Percentiles rank a stretch among this genome's conserved stretches.
Evolutionary conservation across 2,797 vertebrate genomes (phyloP).

Genomic region (Ispidina picta): DNA sequence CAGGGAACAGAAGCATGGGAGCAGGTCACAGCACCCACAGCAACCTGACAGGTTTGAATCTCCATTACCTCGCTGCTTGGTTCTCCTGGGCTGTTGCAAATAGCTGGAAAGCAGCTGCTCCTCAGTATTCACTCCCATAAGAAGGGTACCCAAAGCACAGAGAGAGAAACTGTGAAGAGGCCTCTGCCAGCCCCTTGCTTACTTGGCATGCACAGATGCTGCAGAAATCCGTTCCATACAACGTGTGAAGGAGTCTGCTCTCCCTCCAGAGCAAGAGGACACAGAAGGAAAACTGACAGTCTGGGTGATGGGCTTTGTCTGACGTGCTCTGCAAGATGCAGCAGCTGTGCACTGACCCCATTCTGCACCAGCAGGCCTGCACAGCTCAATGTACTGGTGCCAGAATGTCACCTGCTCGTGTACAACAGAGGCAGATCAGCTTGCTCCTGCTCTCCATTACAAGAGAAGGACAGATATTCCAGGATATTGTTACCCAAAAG

Average conservation of each 20-base stretch:
- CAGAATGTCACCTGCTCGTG: not conserved
- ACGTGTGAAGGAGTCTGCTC: conserved; percentile 5
- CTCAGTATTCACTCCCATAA: not conserved
- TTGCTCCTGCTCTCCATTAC: not conserved
- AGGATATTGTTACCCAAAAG: not conserved
- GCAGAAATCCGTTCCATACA: conserved; percentile 7
- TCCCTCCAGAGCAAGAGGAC: not conserved
- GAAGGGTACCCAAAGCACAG: not conserved
- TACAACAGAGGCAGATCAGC: not conserved
- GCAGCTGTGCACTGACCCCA: not conserved
- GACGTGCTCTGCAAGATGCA: not conserved
- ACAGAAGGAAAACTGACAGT: not conserved
- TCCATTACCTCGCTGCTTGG: not conserved
- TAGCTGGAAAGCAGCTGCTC: not conserved
- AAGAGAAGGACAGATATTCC: not conserved
- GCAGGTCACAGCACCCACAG: not conserved
- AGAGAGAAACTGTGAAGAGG: not conserved
- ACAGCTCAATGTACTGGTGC: not conserved
- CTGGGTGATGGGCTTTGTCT: not conserved
- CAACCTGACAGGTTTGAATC: not conserved
- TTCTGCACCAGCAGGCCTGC: not conserved
- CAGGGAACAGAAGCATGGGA: not conserved
- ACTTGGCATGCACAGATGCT: not conserved
- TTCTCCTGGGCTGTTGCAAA: conserved; percentile 5
- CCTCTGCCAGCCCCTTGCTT: not conserved